Base-by-base conservation (phyloP, 2,113 vertebrate genomes). In the Thamnaconus septentrionalis region DNA sequence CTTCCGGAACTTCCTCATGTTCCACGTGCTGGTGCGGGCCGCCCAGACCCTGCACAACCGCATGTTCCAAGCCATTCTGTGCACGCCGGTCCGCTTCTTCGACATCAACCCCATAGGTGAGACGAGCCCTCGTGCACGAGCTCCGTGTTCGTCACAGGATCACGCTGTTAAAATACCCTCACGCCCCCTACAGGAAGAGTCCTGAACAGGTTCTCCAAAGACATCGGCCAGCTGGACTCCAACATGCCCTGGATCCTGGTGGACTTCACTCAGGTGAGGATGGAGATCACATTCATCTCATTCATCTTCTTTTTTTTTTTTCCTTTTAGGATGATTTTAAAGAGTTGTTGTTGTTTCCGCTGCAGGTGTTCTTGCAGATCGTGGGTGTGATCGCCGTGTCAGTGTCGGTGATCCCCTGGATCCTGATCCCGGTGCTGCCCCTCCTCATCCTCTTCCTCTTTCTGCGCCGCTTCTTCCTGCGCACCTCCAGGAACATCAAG, bases 101-200 rank as follows among this genome's bases (percentile, higher is more conserved):
- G 95, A 98, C 54, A 87, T 92, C 87, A 98, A 98, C 76, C 95
- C 96, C 49, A 91, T 95, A 49, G 95, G 95, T 96, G 84, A 93
- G 40, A 31, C 18, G 18, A 31, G 18, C 18, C 18, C 18, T 48
- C 7, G 4, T 48, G 10, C 46, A 8, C 7, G 10, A 48, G 10
- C 5, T 11, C 11, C 45, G 2, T 2, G 18, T 31, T 31, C 18
- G 18, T 31, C 18, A 31, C 18, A 31, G 18, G 18, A 31, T 31
- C 18, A 31, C 18, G 18, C 18, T 31, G 18, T 31, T 31, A 31
- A 31, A 31, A 31, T 31, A 31, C 18, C 18, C 18, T 31, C 18
- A 31, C 18, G 18, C 59, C 64, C 46, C 8, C 58, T 40, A 56
- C 79, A 93, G 92, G 92, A 64, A 73, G 92, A 75, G 67, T 93